Conservation (phyloP, 2,888 invertebrate species). For the Eilema caniola region DNA sequence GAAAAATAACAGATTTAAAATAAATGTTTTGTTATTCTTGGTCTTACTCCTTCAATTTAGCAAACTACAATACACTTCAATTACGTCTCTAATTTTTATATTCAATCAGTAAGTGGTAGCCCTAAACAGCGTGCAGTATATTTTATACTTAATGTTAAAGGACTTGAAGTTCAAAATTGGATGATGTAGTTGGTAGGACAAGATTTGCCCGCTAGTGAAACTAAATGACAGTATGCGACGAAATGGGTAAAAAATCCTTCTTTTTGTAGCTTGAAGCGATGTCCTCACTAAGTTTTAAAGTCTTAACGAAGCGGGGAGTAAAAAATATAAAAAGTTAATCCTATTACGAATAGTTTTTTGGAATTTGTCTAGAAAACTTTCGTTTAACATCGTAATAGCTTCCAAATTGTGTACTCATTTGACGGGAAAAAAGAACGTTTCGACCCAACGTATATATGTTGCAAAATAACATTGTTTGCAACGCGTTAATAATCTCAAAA, state of each 20-base stretch:
- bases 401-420: conserved; percentile 22
- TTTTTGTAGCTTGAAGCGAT: conserved; percentile 43
- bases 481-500: no score
- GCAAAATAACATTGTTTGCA: no score
- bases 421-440: conserved; percentile 7
- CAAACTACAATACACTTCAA: not conserved
- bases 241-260: conserved; percentile 34
- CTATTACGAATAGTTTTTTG: conserved; percentile 26
- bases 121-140: not conserved
- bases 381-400: conserved; percentile 31
- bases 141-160: conserved; percentile 6
- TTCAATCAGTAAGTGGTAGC: not conserved
- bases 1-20: no score
- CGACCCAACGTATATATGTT: not conserved
- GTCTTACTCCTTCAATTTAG: not conserved
- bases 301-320: conserved; percentile 57
- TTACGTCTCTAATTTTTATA: not conserved
- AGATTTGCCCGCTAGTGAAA: conserved; percentile 39
- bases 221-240: conserved; percentile 42
- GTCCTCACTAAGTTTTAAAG: conserved; percentile 50
- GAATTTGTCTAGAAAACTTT: conserved; percentile 34
- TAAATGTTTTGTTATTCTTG: not conserved
- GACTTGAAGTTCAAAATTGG: conserved; percentile 33
- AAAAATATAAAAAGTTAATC: conserved; percentile 39
- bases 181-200: conserved; percentile 26